Conservation (phyloP, 1,140 invertebrate species). For the Frieseomelitta varia region DNA sequence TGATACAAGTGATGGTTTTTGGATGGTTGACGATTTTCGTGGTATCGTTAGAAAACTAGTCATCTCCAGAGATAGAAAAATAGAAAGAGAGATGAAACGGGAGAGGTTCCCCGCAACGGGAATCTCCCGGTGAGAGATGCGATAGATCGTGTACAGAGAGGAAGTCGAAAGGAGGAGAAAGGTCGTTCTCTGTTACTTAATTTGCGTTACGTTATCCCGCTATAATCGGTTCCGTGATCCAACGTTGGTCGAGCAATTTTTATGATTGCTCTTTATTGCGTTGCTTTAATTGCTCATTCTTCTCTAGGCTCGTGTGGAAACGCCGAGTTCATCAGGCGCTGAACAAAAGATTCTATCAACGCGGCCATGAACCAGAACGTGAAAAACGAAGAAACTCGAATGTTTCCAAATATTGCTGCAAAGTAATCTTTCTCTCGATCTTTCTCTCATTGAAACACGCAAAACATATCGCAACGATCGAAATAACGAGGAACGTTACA, state of each 20-base stretch:
- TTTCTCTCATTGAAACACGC: background rate
- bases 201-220: slow-evolving; percentile 50
- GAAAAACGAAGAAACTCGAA: too few relatives aligned
- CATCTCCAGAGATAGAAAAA: background rate
- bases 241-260: background rate
- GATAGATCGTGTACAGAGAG: slow-evolving; percentile 3
- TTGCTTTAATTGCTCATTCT: slow-evolving; percentile 25
- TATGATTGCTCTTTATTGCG: slow-evolving; percentile 28
- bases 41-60: slow-evolving; percentile 47
- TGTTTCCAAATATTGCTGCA: background rate
- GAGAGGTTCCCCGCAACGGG: slow-evolving; percentile 51
- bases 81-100: background rate
- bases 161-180: slow-evolving; percentile 42
- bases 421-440: background rate
- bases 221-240: slow-evolving; percentile 22
- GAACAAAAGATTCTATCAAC: background rate
- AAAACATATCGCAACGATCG: background rate
- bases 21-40: slow-evolving; percentile 5
- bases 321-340: too few relatives aligned
- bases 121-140: slow-evolving; percentile 50
- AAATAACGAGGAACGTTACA: slow-evolving; percentile 6
- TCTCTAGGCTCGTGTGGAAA: background rate
- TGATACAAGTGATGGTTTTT: background rate
- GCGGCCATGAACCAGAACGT: background rate
- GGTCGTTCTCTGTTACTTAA: slow-evolving; percentile 41